Base-by-base conservation (phyloP, 1,140 invertebrate genomes). In the Drosophila albomicans region DNA sequence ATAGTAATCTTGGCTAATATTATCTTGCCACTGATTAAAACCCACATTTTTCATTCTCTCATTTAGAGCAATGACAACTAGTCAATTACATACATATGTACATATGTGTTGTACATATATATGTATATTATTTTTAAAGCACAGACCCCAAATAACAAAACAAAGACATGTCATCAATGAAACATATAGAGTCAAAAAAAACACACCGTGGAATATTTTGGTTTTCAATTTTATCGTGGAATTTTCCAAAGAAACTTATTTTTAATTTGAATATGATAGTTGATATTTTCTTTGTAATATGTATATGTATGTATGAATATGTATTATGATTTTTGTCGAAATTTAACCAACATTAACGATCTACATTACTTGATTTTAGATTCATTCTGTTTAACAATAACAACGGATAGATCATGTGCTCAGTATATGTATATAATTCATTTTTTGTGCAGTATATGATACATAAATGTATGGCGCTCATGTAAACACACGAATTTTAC, bases 311-410 rank as follows among this genome's bases (percentile, higher is more conserved):
- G 32, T 30, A 32, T 58, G 16, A 54, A 46, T 58, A 25, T 52
- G 32, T 49, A 69, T 25, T 35, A 59, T 59, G 54, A 51, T 51
- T 25, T 13, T 13, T 30, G n/a, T 16, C 35, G n/a, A 68, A 30
- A 52, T 68, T 68, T 49, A 74, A 68, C 71, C 61, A n/a, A 28
- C 38, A 35, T 58, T 41, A 70, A 64, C 52, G 43, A 48, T 48
- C n/a, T 69, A 67, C 20, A 48, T 63, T 28, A 38, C 13, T 54
- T 63, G 43, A 43, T n/a, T 54, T 16, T n/a, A 56, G 70, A 65
- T 41, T 32, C 35, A 52, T 59, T 56, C 20, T 38, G 20, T 25
- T 70, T 58, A 65, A 61, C 15, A 68, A 77, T 70, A 80, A 85
- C 72, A 63, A 65, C 20, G 58, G 4, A 49, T 32, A 58, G 54